Evolutionary conservation across 2,113 vertebrate genomes (phyloP).

Genomic region (Hymenochirus boettgeri): DNA sequence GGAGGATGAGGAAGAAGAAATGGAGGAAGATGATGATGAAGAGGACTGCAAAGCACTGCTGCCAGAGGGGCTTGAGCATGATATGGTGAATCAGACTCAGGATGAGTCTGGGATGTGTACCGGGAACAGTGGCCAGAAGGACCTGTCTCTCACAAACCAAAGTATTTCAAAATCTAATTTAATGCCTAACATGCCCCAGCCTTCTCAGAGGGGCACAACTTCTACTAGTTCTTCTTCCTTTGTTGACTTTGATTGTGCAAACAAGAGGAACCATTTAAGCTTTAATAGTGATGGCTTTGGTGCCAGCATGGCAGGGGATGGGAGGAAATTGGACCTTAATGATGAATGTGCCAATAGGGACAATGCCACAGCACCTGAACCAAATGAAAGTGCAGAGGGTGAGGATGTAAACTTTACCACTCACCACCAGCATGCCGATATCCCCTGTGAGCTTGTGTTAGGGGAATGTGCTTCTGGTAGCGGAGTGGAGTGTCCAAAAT

Average conservation of each 20-base stretch:
- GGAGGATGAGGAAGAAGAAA: slow-evolving; percentile 60
- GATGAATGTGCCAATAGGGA: slow-evolving; percentile 99
- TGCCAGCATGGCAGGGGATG: slow-evolving; percentile 80
- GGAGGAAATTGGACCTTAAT: slow-evolving; percentile 82
- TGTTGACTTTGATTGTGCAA: slow-evolving; percentile 86
- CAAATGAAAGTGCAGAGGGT: slow-evolving; percentile 94
- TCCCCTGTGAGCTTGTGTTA: slow-evolving; percentile 83
- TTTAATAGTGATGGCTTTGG: slow-evolving; percentile 96
- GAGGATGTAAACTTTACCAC: slow-evolving; percentile 81
- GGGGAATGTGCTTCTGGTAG: slow-evolving; percentile 92
- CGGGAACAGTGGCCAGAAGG: slow-evolving; percentile 77
- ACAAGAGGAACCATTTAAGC: slow-evolving; percentile 91
- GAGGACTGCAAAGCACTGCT: slow-evolving; percentile 77
- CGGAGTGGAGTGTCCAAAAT: slow-evolving; percentile 96
- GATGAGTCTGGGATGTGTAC: slow-evolving; percentile 70
- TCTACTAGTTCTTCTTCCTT: slow-evolving; percentile 88
- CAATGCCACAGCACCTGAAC: slow-evolving; percentile 97
- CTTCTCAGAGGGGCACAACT: slow-evolving; percentile 81
- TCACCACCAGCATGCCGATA: slow-evolving; percentile 77
- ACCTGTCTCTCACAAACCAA: slow-evolving; percentile 99
- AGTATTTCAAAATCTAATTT: slow-evolving; percentile 99
- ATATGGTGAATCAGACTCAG: slow-evolving; percentile 78
- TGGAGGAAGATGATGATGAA: slow-evolving; percentile 79
- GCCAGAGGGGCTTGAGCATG: slow-evolving; percentile 74
- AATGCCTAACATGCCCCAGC: slow-evolving; percentile 97